Base-by-base conservation (phyloP, 2,888 invertebrate species). In the Mythimna vitellina region DNA sequence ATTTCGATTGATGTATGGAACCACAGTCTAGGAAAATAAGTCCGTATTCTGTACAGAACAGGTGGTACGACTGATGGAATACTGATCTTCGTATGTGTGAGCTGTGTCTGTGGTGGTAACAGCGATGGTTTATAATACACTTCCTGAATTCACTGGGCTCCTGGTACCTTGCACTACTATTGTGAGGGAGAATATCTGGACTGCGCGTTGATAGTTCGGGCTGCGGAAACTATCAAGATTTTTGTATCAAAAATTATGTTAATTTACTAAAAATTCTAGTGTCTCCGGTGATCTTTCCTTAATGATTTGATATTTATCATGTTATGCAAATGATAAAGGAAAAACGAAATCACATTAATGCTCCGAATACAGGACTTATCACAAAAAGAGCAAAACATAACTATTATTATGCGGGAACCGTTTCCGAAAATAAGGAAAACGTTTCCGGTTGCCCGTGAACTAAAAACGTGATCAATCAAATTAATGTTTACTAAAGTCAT, bases 101-200 rank as follows among this genome's bases (percentile, higher is more conserved):
- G 17, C 69, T 78, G 62, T 73, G 68, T 49, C 49, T 9, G 32
- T 51, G 63, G 56, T 32, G 56, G 25, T 32, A 14, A 49, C 14
- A 8, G 38, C 49, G 25, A 46, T 42, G 51, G 56, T 57, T 64
- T 22, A 46, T 1, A 8, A 22, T 46, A 57, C 29, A 65, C 3
- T 32, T 73, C 64, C 58, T 65, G 20, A 49, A 29, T 32, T 38
- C 7, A 54, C n/a, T 73, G 68, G 0, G 38, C 32, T 49, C 73
- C 68, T 78, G 57, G 78, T 78, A 73, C 49, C 42, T 22, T 20
- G 51, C 49, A 77, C 66, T 71, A 77, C 22, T 57, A 57, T 57
- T 7, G 46, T 9, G 14, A 20, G 22, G 35, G 6, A 8, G 20
- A 32, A 46, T 32, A 14, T 25, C 54, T 10, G 8, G 9, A 12